Conservation (phyloP, 2,113 vertebrate species). For the Rhynchomys soricoides region DNA sequence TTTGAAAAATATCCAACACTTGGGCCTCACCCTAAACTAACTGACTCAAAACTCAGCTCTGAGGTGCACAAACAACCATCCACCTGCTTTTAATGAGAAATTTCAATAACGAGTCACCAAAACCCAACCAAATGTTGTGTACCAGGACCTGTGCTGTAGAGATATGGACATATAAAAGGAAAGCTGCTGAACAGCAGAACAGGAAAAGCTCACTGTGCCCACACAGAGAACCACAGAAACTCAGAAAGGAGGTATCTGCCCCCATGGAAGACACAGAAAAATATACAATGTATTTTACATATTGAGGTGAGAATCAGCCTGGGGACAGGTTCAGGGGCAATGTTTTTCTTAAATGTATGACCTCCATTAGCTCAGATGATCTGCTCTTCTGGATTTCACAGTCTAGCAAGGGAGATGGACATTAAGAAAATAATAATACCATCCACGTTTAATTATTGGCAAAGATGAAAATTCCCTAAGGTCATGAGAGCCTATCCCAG, state of each 20-base stretch:
- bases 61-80: not conserved
- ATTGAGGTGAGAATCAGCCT: not conserved
- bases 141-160: not conserved
- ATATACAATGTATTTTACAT: not conserved
- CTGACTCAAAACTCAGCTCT: not conserved
- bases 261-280: not conserved
- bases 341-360: not conserved
- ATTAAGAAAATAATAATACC: not conserved
- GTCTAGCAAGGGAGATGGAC: not conserved
- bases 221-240: not conserved
- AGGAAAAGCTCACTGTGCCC: not conserved
- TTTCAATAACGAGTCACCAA: not conserved
- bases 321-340: not conserved
- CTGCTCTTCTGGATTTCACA: not conserved
- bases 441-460: not conserved
- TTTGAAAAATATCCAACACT: not conserved
- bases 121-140: not conserved
- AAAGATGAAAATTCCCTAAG: not conserved
- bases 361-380: not conserved
- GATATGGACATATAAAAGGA: not conserved
- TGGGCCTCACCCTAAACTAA: not conserved
- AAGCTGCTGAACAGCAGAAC: not conserved
- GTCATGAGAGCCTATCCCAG: not conserved
- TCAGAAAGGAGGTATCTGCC: not conserved
- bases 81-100: not conserved